phyloP scores from a whole-genome alignment of 2,797 vertebrate genomes.

The Dromococcyx pavoninus region DNA sequence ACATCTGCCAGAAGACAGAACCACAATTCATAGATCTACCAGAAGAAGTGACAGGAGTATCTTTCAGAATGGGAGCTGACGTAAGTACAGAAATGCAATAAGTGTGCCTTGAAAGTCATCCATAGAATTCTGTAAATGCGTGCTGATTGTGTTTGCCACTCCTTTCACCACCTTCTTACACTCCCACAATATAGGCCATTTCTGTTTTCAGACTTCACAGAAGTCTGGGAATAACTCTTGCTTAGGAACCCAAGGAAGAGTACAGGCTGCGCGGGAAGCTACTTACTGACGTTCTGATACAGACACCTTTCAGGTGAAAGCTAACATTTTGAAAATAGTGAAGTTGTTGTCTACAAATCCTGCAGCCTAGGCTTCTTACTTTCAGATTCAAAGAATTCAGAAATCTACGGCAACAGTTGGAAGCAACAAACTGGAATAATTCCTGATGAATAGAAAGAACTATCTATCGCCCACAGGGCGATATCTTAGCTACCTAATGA shows the following conservation, averaged over 20 bases:
- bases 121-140: not conserved
- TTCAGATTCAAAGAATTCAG: not conserved
- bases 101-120: not conserved
- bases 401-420: not conserved
- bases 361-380: not conserved
- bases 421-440: not conserved
- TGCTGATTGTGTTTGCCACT: not conserved
- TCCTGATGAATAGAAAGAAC: not conserved
- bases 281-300: not conserved
- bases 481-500: not conserved
- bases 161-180: not conserved
- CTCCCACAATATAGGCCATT: not conserved
- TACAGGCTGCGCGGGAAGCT: not conserved
- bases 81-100: not conserved
- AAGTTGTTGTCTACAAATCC: not conserved
- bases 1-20: not conserved
- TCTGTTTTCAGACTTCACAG: not conserved
- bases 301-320: not conserved
- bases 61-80: not conserved
- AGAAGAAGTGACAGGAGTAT: not conserved
- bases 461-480: not conserved
- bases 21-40: not conserved
- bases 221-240: not conserved
- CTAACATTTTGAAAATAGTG: not conserved
- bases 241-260: not conserved